Percentiles rank a stretch among this genome's conserved stretches.
These are phyloP conservation scores for Mystacides longicornis DNA, from an alignment of 2,888 invertebrate genomes.

Conservation along the genomic window DNA sequence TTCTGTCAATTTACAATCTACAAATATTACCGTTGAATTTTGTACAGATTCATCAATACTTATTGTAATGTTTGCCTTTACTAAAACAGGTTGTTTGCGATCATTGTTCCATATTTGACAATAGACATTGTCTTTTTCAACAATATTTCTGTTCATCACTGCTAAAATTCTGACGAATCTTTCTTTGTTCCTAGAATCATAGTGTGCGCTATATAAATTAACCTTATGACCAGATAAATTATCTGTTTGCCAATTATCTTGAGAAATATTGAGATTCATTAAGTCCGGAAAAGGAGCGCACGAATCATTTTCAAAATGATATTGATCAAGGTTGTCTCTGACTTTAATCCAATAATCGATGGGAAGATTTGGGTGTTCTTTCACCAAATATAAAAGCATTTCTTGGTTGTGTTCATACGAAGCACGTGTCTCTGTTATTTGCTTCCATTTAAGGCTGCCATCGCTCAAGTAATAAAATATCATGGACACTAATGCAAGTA, in stretches of 20 bases:
- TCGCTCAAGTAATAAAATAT: background rate
- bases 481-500: background rate
- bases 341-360: conserved; percentile 5
- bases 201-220: conserved; percentile 39
- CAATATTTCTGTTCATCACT: conserved; percentile 86
- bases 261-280: conserved; percentile 5
- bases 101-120: conserved; percentile 89
- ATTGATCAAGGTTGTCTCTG: background rate
- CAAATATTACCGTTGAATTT: too few relatives aligned
- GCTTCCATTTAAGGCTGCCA: background rate
- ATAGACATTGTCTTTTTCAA: conserved; percentile 54
- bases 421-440: background rate
- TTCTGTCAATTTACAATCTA: conserved; percentile 81
- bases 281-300: conserved; percentile 9
- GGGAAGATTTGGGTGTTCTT: conserved; percentile 6
- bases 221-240: background rate
- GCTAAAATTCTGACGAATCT: conserved; percentile 76
- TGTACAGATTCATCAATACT: too few relatives aligned
- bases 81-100: conserved; percentile 69
- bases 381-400: too few relatives aligned
- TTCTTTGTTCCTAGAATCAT: conserved; percentile 58
- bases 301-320: conserved; percentile 6
- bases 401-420: background rate
- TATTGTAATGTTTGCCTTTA: conserved; percentile 76
- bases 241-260: conserved; percentile 8